These are phyloP conservation scores for Chiroxiphia lanceolata DNA, from an alignment of 2,797 vertebrate species.

Conservation along the genomic window DNA sequence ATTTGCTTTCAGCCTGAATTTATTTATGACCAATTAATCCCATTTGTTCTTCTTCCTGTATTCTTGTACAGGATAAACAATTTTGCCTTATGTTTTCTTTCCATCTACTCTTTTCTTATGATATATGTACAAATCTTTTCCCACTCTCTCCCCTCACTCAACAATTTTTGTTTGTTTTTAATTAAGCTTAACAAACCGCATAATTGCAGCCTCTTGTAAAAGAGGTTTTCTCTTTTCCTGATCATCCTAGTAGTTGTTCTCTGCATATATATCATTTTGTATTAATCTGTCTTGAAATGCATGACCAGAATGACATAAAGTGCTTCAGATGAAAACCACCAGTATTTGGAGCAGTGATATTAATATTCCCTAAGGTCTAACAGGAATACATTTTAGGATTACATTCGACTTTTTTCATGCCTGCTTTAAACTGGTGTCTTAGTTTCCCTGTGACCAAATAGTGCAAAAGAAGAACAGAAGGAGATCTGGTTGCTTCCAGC, in stretches of 20 bases:
- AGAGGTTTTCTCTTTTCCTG: neutral
- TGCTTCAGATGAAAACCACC: neutral
- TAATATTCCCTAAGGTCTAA: neutral
- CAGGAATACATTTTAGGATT: neutral
- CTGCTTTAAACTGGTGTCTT: neutral
- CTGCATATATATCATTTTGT: neutral
- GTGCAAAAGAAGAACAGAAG: constrained; percentile 54
- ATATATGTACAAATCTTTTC: neutral
- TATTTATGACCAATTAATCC: neutral
- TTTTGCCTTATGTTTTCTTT: neutral
- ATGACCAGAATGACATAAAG: neutral
- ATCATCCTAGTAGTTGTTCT: neutral
- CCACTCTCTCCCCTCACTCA: neutral
- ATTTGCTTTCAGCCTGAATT: neutral
- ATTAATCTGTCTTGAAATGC: neutral
- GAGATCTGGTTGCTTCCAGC: constrained; percentile 48
- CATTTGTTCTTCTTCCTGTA: neutral
- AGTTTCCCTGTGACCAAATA: constrained; percentile 35
- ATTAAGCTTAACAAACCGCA: neutral
- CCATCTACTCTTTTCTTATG: neutral
- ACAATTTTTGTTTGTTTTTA: neutral
- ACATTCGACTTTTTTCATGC: neutral
- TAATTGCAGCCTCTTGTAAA: neutral
- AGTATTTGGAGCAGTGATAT: neutral
- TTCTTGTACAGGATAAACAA: neutral